Percentiles rank a stretch among this genome's conserved stretches.
phyloP scores from a whole-genome alignment of 1,140 invertebrate genomes.

The Cyclina sinensis region DNA sequence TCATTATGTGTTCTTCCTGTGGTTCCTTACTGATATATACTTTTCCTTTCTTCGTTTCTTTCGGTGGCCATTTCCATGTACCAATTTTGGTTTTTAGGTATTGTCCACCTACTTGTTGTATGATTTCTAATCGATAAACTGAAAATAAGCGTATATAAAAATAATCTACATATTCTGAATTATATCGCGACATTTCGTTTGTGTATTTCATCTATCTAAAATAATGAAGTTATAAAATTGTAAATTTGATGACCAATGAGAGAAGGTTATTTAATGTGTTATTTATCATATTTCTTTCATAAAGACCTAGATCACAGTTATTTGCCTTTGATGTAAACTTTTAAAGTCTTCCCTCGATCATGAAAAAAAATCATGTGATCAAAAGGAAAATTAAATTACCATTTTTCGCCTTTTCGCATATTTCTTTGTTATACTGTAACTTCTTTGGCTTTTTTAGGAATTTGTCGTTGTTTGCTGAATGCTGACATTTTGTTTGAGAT shows the following conservation, averaged over 20 bases:
- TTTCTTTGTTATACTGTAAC: background rate
- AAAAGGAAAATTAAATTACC: background rate
- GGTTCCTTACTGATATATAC: background rate
- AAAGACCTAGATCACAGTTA: too few relatives aligned
- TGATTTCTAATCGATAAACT: background rate
- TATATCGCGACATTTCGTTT: too few relatives aligned
- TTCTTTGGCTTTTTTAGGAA: background rate
- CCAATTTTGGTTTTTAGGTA: background rate
- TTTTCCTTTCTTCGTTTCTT: background rate
- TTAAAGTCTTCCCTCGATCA: too few relatives aligned
- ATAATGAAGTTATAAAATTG: too few relatives aligned
- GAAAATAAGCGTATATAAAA: background rate
- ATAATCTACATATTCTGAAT: too few relatives aligned
- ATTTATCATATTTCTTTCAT: too few relatives aligned
- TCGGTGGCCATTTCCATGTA: background rate
- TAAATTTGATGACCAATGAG: too few relatives aligned
- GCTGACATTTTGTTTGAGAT: background rate
- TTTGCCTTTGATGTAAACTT: too few relatives aligned
- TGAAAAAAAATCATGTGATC: too few relatives aligned
- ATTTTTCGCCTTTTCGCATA: background rate
- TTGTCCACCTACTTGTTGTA: background rate
- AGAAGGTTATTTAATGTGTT: too few relatives aligned
- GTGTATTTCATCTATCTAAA: too few relatives aligned
- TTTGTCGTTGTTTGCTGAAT: background rate
- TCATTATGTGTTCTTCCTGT: background rate